Evolutionary conservation across 2,888 invertebrate species (phyloP).

Genomic region (Blera fallax): DNA sequence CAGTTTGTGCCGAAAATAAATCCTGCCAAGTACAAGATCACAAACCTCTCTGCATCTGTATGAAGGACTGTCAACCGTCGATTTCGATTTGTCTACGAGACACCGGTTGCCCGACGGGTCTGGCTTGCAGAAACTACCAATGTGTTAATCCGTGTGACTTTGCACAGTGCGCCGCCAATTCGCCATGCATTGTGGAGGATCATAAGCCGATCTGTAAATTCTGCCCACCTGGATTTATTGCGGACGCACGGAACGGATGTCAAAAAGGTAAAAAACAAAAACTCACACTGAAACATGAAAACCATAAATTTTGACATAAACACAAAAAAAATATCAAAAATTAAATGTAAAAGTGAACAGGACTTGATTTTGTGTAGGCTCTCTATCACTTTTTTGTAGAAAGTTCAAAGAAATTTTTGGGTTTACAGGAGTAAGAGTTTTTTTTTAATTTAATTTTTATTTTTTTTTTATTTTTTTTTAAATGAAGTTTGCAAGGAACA

Average conservation of each 20-base stretch:
- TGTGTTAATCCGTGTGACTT: conserved; percentile 95
- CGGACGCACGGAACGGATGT: conserved; percentile 96
- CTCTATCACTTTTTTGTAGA: conserved; percentile 62
- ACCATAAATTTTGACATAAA: conserved; percentile 61
- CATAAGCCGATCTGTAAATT: conserved; percentile 97
- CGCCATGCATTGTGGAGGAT: conserved; percentile 96
- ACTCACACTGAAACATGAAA: conserved; percentile 75
- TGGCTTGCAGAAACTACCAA: conserved; percentile 93
- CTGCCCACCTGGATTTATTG: conserved; percentile 96
- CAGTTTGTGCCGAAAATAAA: conserved; percentile 91
- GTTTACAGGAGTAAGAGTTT: conserved; percentile 57
- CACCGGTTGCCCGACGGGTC: conserved; percentile 91
- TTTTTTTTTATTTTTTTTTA: conserved; percentile 20
- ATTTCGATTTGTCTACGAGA: conserved; percentile 94
- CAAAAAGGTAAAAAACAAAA: conserved; percentile 91
- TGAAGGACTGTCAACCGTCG: conserved; percentile 92
- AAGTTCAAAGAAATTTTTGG: conserved; percentile 50
- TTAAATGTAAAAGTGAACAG: conserved; percentile 59
- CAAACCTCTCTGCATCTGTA: conserved; percentile 92
- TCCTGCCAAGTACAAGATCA: conserved; percentile 94
- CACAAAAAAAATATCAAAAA: conserved; percentile 29
- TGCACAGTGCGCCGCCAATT: conserved; percentile 91
- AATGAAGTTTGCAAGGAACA: conserved; percentile 18
- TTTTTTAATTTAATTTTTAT: background rate
- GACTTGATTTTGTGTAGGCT: conserved; percentile 56